phyloP scores from a whole-genome alignment of 2,113 vertebrate genomes.

The Chionodraco myersi region DNA sequence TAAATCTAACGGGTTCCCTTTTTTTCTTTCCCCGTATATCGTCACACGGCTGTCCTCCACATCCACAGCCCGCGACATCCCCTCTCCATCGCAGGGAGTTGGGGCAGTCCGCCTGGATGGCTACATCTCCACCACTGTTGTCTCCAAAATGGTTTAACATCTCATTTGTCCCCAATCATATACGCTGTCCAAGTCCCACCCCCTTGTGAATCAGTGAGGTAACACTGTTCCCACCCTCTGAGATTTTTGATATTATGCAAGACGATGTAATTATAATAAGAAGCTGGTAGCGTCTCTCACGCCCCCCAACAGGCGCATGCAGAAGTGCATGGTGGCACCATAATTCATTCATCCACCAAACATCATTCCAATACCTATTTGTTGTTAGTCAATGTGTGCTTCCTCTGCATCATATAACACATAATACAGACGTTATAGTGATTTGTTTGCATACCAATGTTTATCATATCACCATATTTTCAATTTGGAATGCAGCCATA shows the following conservation, averaged over 20 bases:
- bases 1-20: constrained; percentile 59
- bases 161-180: constrained; percentile 81
- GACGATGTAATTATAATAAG: constrained; percentile 70
- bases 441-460: not conserved
- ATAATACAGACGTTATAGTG: not conserved
- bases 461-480: not conserved
- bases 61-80: constrained; percentile 62
- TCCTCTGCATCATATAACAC: not conserved
- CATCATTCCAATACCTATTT: constrained; percentile 21
- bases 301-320: constrained; percentile 69
- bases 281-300: constrained; percentile 72
- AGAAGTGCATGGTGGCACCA: constrained; percentile 64
- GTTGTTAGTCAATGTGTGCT: not conserved
- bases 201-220: constrained; percentile 79
- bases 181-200: constrained; percentile 76
- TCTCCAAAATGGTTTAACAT: constrained; percentile 69
- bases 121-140: constrained; percentile 66
- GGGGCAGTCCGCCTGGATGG: constrained; percentile 54
- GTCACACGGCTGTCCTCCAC: constrained; percentile 49
- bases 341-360: constrained; percentile 50
- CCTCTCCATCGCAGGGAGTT: constrained; percentile 50
- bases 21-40: constrained; percentile 22
- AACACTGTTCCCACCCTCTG: constrained; percentile 78
- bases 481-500: not conserved
- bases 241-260: constrained; percentile 78